These are phyloP conservation scores for Rhabdophis nuchalis DNA, from an alignment of 2,797 vertebrate species.

Conservation along the genomic window DNA sequence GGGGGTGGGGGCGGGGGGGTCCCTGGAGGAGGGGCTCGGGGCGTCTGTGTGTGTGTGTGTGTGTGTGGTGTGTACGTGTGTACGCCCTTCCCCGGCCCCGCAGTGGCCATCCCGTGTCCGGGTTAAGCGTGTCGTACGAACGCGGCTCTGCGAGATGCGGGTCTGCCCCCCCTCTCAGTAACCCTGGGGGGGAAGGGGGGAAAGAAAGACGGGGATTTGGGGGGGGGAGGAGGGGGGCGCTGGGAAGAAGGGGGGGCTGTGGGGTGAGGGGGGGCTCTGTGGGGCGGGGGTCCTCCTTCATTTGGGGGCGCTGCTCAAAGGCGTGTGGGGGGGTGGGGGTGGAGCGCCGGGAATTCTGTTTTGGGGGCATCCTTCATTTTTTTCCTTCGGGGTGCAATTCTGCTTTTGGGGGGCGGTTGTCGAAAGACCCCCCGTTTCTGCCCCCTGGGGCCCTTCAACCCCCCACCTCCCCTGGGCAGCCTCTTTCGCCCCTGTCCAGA, in stretches of 20 bases:
- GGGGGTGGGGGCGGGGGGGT: background rate
- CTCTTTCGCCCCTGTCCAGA: background rate
- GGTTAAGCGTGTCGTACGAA: background rate
- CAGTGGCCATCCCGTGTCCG: background rate
- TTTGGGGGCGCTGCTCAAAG: background rate
- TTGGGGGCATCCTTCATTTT: background rate
- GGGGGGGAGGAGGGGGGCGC: background rate
- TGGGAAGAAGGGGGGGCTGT: background rate
- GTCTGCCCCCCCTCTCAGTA: background rate
- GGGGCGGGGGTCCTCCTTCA: background rate
- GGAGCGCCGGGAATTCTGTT: background rate
- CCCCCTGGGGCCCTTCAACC: background rate
- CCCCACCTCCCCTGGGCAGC: background rate
- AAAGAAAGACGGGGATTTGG: background rate
- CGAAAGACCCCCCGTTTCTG: background rate
- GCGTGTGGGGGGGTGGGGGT: no score
- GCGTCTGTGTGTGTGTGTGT: background rate
- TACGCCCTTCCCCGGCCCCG: no score
- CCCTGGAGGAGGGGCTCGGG: background rate
- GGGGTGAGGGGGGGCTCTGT: background rate
- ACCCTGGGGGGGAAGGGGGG: background rate
- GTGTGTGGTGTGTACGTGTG: no score
- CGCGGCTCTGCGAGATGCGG: background rate
- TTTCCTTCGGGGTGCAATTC: no score
- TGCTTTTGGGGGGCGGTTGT: background rate